Base-by-base conservation (phyloP, 2,113 vertebrate species). In the Dryoscopus gambensis region DNA sequence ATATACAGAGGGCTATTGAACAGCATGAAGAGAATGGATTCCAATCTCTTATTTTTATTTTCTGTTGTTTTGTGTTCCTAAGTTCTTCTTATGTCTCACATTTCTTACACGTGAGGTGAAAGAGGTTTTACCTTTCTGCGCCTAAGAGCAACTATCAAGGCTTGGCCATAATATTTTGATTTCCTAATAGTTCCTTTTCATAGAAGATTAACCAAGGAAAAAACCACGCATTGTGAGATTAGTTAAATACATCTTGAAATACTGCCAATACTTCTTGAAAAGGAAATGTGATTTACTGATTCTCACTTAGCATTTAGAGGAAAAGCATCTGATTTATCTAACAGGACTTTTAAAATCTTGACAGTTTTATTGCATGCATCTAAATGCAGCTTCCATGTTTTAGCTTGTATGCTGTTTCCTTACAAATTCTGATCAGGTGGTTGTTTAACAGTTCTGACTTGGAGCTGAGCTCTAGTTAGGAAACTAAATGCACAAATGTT, bases 151-250 rank as follows among this genome's bases (percentile, higher is more conserved):
- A 49, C 89, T 84, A 91, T 25, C 50, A 93, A 73, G 39, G 15
- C 55, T 74, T 94, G 86, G 60, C 59, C 67, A 64, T 93, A 93
- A 77, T 91, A 70, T 93, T 97, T 95, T 93, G 42, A 84, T 94
- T 94, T 92, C 42, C 42, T 96, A 78, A 81, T 89, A 77, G 82
- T 80, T 84, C 30, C 33, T 74, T 93, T 88, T 90, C 56, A 56
- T 12, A 56, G 50, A 89, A 67, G 52, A 92, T 87, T 90, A 93
- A 46, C 42, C 53, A 46, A 76, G 53, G 28, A 1, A 91, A 74
- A 73, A 81, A 30, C 0, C 30, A 30, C 27, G 52, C 25, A n/a
- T 74, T 80, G 84, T 91, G 63, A 73, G 59, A 73, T 88, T 50
- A 76, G 53, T 87, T 94, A 91, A 83, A 87, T 87, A 44, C 25